Evolutionary conservation across 2,888 invertebrate genomes (phyloP).

Genomic region (Pristionchus fissidentatus): DNA sequence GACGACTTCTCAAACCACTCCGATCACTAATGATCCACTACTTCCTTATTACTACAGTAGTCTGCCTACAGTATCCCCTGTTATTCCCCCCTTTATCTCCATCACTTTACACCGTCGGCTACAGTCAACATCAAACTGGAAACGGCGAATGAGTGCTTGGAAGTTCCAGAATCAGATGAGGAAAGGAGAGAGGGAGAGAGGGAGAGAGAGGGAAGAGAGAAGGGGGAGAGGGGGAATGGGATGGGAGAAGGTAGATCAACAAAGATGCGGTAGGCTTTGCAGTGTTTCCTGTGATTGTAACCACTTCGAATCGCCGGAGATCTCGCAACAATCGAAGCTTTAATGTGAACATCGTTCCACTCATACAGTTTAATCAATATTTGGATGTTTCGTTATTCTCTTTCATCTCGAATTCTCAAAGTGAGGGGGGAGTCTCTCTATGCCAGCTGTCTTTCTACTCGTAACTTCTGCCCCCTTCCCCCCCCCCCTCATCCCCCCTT

Average conservation of each 20-base stretch:
- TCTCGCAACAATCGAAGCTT: background rate
- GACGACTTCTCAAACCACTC: background rate
- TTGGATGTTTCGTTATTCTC: background rate
- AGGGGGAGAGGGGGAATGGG: slow-evolving; percentile 85
- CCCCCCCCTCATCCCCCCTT: background rate
- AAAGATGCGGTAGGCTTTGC: slow-evolving; percentile 85
- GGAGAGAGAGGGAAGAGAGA: slow-evolving; percentile 81
- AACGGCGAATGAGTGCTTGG: slow-evolving; percentile 19
- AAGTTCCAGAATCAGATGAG: background rate
- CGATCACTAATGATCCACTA: too few species aligned
- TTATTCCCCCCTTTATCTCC: background rate
- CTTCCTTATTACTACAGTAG: background rate
- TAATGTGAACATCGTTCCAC: background rate
- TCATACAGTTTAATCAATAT: background rate
- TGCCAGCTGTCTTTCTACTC: slow-evolving; percentile 28
- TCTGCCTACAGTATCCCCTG: background rate
- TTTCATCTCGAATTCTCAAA: slow-evolving; percentile 13
- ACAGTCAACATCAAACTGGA: background rate
- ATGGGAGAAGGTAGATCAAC: slow-evolving; percentile 86
- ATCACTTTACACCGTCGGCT: background rate
- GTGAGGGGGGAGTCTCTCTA: background rate
- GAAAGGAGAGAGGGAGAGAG: slow-evolving; percentile 3
- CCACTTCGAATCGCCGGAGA: slow-evolving; percentile 82
- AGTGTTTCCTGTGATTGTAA: slow-evolving; percentile 80
- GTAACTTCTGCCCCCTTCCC: slow-evolving; percentile 19